Conservation (phyloP, 2,113 vertebrate genomes). For the Vidua macroura region DNA sequence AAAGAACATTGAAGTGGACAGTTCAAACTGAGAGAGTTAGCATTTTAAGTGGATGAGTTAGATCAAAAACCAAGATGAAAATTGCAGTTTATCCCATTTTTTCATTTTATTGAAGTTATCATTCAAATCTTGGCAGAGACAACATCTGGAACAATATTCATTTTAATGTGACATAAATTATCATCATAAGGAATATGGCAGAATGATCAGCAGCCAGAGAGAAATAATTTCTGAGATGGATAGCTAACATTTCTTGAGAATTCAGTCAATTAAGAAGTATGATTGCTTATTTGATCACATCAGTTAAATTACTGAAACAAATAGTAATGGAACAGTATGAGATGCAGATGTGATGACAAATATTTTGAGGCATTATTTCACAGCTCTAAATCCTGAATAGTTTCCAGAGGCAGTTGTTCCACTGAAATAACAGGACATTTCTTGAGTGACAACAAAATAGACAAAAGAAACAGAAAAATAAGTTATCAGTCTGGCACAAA, state of each 20-base stretch:
- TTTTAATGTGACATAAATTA: slow-evolving; percentile 35
- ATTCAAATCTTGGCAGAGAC: slow-evolving; percentile 12
- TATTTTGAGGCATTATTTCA: slow-evolving; percentile 17
- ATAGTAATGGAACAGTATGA: neutral
- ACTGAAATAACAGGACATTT: neutral
- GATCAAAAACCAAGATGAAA: neutral
- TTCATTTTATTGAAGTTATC: slow-evolving; percentile 1
- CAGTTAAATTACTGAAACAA: slow-evolving; percentile 38
- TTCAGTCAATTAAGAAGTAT: neutral
- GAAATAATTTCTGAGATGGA: slow-evolving; percentile 6
- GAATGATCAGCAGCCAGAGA: slow-evolving; percentile 3
- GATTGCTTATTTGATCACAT: slow-evolving; percentile 20
- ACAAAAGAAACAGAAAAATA: neutral
- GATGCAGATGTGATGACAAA: slow-evolving; percentile 5
- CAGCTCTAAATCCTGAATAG: neutral
- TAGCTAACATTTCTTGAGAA: slow-evolving; percentile 12
- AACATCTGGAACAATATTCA: slow-evolving; percentile 25
- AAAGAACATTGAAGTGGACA: neutral
- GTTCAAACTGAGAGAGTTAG: neutral
- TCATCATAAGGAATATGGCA: neutral
- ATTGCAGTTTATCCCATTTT: neutral
- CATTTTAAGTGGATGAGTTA: neutral
- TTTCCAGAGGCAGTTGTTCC: neutral
- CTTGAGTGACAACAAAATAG: neutral
- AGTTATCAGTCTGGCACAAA: neutral